Percentiles rank a stretch among this genome's conserved stretches.
Conservation (phyloP, 1,140 invertebrate genomes). For the Pseudomyrmex flavicornis region DNA sequence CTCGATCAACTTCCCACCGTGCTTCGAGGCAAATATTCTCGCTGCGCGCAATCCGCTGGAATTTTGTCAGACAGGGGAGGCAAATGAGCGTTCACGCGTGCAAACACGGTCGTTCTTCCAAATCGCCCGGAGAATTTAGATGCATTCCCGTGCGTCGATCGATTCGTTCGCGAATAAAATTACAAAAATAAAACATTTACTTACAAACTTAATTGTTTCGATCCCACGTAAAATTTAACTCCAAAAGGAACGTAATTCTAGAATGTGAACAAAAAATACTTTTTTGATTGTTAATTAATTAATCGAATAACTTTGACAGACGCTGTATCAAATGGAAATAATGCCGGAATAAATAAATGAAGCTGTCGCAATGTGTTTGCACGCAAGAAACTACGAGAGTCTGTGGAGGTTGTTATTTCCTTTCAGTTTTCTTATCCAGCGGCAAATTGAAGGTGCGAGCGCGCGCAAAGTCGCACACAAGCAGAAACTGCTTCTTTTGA, state of each 20-base stretch:
- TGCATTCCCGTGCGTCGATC: not conserved
- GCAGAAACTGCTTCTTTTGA: constrained; percentile 42
- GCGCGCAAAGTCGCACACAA: constrained; percentile 9
- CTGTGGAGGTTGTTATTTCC: constrained; percentile 13
- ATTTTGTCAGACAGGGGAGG: constrained; percentile 6
- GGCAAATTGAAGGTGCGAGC: constrained; percentile 24
- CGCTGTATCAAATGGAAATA: not conserved
- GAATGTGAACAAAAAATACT: no score
- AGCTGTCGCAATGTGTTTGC: not conserved
- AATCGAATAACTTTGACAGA: not conserved
- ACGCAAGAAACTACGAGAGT: not conserved
- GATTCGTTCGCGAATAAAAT: no score
- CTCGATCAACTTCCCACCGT: constrained; percentile 37
- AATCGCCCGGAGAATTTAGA: not conserved
- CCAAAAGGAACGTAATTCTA: no score
- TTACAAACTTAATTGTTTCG: no score
- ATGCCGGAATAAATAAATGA: constrained; percentile 1
- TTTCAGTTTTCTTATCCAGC: constrained; percentile 1
- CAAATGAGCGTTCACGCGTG: constrained; percentile 12
- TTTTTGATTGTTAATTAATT: not conserved
- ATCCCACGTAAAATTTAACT: no score
- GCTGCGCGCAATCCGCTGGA: constrained; percentile 12
- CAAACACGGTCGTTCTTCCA: not conserved
- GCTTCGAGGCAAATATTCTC: constrained; percentile 45
- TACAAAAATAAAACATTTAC: no score